Conservation (phyloP, 2,797 vertebrate species). For the Melopsittacus undulatus region DNA sequence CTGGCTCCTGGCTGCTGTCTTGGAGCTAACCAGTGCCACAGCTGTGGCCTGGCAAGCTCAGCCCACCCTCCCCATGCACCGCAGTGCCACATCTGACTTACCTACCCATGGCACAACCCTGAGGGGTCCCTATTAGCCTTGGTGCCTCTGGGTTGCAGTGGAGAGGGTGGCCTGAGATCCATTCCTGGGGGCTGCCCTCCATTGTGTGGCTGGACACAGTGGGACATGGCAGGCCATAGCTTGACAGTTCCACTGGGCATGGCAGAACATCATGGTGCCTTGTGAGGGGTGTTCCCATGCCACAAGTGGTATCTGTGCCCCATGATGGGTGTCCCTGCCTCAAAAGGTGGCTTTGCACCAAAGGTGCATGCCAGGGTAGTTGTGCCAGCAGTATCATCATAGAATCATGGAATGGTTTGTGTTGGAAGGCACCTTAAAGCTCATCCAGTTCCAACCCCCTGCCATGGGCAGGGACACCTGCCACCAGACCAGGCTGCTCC, state of each 20-base stretch:
- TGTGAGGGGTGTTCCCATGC: neutral
- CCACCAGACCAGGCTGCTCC: neutral
- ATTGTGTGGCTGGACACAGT: fast-evolving
- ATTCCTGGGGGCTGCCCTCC: neutral
- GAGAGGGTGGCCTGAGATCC: neutral
- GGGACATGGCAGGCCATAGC: neutral
- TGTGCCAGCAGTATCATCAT: neutral
- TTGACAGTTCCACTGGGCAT: neutral
- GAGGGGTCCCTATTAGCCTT: neutral
- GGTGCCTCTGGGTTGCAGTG: fast-evolving
- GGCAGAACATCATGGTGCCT: neutral
- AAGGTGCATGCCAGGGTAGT: neutral
- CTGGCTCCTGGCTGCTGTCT: neutral
- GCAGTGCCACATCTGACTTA: fast-evolving
- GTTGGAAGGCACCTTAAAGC: too few species aligned
- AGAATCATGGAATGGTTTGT: neutral
- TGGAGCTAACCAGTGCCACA: fast-evolving
- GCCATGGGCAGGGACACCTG: too few species aligned
- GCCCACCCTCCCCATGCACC: fast-evolving
- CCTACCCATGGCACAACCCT: neutral
- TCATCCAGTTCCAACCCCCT: too few species aligned
- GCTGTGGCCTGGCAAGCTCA: neutral
- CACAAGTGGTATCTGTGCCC: neutral
- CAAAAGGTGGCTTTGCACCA: neutral
- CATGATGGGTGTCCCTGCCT: fast-evolving